Evolutionary conservation across 2,888 invertebrate species (phyloP), one percentile per base, ranked within the genome.

Genomic region (Scaptomyza caliginosa): DNA sequence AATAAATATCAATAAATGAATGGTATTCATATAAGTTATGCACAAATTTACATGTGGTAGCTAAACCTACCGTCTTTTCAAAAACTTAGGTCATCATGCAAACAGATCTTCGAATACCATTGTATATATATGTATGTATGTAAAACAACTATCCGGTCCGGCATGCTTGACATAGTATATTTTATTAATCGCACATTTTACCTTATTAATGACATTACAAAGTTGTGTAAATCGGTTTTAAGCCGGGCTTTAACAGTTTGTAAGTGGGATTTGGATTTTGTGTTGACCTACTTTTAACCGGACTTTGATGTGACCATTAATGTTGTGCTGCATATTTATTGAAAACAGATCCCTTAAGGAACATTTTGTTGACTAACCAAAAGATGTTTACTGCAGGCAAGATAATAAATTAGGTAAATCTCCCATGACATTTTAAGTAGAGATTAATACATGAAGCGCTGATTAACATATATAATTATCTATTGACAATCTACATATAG

Each of bases 1-100:
- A 68, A 68, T 50, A 74, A 56, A 63, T 52, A 62, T 34, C 54
- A 40, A 36, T 63, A 38, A 57, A 74, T 57, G 63, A 62, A 68
- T 57, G 16, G 52, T 28, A 38, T 68, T 57, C 64, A 68, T 24
- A 36, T 30, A 32, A 36, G n/a, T 32, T 32, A 48, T 34, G 11
- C 56, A 38, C 40, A 19, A 67, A 67, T 28, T 67, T 13, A 73
- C 56, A 40, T 67, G 51, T 67, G 62, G 55, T 24, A 49, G 60
- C 60, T 38, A 7, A 3, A n/a, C 13, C 28, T 6, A 24, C 7
- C 21, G 11, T 34, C 50, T 23, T n/a, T n/a, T 42, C 49, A 48
- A 46, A 21, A 32, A 60, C 62, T 60, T 60, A 60, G 39, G 34
- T 62, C 60, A 62, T 63, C 54, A 54, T 30, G 13, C 26, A 10